These are phyloP conservation scores for Phoxinus phoxinus DNA, from an alignment of 2,113 vertebrate species.

Conservation along the genomic window DNA sequence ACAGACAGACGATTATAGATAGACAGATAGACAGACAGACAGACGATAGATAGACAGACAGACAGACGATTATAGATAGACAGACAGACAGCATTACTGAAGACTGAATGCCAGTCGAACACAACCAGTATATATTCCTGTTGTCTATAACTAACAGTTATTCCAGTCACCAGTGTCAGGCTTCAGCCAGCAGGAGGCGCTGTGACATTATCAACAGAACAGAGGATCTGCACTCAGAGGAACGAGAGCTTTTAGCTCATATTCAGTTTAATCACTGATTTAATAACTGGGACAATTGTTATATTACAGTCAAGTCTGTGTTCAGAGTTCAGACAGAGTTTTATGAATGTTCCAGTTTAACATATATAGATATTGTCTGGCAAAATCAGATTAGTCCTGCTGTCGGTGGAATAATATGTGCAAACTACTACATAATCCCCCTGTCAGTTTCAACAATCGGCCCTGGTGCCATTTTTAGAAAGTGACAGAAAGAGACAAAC, in stretches of 20 bases:
- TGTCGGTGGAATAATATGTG: neutral
- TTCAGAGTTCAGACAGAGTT: neutral
- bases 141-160: neutral
- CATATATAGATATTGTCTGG: neutral
- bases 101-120: neutral
- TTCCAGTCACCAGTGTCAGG: neutral
- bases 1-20: neutral
- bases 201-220: constrained; percentile 28
- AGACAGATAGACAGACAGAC: neutral
- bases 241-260: neutral
- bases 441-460: constrained; percentile 36
- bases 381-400: neutral
- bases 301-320: neutral
- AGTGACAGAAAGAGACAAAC: constrained; percentile 32
- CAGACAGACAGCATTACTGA: neutral
- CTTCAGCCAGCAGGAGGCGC: constrained; percentile 40
- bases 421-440: constrained; percentile 19
- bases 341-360: neutral
- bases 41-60: neutral
- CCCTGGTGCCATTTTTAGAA: constrained; percentile 24
- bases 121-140: neutral
- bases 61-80: neutral
- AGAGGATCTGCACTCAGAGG: neutral
- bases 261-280: neutral
- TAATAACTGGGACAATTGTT: neutral